Conservation (phyloP, 2,888 invertebrate species). For the Papilio protenor region DNA sequence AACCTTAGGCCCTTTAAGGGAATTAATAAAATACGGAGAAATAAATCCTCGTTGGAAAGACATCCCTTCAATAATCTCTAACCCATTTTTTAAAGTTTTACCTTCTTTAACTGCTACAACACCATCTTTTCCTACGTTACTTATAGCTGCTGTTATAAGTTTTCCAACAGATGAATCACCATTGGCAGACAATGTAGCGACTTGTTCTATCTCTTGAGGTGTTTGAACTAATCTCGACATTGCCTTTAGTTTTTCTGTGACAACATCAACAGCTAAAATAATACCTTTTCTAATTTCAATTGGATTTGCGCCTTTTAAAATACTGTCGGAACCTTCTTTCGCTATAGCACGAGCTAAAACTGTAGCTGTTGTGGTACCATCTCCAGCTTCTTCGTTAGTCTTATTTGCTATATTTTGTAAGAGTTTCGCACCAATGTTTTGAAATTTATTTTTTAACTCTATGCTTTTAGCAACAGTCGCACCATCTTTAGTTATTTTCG, state of each 20-base stretch:
- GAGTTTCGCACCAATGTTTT: constrained; percentile 98
- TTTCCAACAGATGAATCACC: constrained; percentile 96
- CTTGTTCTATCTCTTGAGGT: constrained; percentile 99
- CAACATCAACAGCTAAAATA: constrained; percentile 96
- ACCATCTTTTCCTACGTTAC: constrained; percentile 97
- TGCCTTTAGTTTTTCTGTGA: constrained; percentile 91
- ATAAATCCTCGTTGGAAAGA: constrained; percentile 99
- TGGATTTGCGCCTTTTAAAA: constrained; percentile 98
- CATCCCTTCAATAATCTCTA: constrained; percentile 98
- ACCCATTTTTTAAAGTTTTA: constrained; percentile 96
- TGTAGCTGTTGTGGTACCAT: constrained; percentile 99
- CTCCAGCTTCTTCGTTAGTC: constrained; percentile 99
- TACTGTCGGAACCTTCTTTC: constrained; percentile 98
- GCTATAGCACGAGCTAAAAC: constrained; percentile 98
- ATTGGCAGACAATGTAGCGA: constrained; percentile 99
- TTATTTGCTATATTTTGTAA: constrained; percentile 99
- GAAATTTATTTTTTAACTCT: constrained; percentile 98
- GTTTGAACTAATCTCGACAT: constrained; percentile 97
- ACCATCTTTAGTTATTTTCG: constrained; percentile 99
- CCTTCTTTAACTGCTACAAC: constrained; percentile 99
- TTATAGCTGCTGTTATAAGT: constrained; percentile 98
- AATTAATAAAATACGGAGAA: constrained; percentile 99
- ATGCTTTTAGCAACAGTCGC: constrained; percentile 99
- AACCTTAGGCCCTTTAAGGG: constrained; percentile 97
- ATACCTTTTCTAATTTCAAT: constrained; percentile 96